Conservation (phyloP, 2,113 vertebrate species). For the Pelecanoides urinatrix region DNA sequence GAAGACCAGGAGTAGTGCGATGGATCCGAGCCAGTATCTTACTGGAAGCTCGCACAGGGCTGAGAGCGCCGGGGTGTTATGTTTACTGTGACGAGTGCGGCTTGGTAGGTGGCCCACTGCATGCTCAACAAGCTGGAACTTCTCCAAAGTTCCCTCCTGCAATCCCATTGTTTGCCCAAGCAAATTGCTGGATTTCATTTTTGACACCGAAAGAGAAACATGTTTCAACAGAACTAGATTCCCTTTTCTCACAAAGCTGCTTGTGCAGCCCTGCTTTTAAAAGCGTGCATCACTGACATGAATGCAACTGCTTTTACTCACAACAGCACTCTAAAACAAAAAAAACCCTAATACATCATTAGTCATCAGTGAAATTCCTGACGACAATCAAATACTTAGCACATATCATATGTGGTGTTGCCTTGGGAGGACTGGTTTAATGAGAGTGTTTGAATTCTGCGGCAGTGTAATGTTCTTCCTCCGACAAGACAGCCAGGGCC, state of each 20-base stretch:
- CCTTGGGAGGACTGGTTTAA: neutral
- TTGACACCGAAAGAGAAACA: neutral
- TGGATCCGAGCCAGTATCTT: neutral
- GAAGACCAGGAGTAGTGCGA: neutral
- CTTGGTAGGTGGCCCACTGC: neutral
- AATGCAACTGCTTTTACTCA: neutral
- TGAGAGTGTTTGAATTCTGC: neutral
- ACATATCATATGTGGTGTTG: rapidly evolving
- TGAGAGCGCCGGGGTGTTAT: rapidly evolving
- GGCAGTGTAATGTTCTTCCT: neutral
- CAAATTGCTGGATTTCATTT: neutral
- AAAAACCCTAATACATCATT: neutral
- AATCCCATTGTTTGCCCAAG: neutral
- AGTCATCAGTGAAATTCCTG: neutral
- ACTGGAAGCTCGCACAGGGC: neutral
- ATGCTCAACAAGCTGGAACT: neutral
- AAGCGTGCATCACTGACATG: neutral
- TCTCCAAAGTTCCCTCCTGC: neutral
- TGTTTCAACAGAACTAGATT: neutral
- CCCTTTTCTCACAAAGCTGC: neutral
- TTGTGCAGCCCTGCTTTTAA: neutral
- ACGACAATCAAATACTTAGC: neutral
- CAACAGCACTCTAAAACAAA: neutral
- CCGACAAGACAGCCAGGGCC: neutral
- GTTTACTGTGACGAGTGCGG: neutral